A percentile compares a stretch with the other conserved stretches of the same genome.
phyloP scores from a whole-genome alignment of 1,140 invertebrate species.

The Stratiolaelaps scimitus region DNA sequence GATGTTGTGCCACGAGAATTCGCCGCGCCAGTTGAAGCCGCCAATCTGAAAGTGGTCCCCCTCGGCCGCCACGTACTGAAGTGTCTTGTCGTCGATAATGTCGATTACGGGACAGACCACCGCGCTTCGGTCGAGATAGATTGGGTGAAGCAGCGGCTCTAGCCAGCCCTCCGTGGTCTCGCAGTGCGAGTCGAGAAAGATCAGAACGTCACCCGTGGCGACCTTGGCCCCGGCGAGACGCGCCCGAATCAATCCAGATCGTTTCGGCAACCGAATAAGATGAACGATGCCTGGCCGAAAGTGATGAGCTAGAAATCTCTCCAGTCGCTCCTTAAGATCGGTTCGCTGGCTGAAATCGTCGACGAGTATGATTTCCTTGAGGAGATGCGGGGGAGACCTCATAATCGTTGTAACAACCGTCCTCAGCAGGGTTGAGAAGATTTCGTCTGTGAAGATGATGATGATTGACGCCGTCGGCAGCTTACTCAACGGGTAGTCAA shows the following conservation, averaged over 20 bases:
- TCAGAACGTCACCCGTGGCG: constrained; percentile 64
- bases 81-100: constrained; percentile 70
- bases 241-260: constrained; percentile 71
- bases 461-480: constrained; percentile 54
- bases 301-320: constrained; percentile 54
- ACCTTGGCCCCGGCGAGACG: constrained; percentile 61
- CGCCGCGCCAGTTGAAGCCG: constrained; percentile 76
- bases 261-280: constrained; percentile 57
- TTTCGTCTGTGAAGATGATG: constrained; percentile 80
- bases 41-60: constrained; percentile 56
- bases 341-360: constrained; percentile 68
- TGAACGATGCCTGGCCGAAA: constrained; percentile 50
- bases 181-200: constrained; percentile 94
- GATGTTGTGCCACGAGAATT: constrained; percentile 78
- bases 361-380: constrained; percentile 73
- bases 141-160: constrained; percentile 67
- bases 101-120: constrained; percentile 86
- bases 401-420: constrained; percentile 78
- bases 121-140: constrained; percentile 59
- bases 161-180: constrained; percentile 53
- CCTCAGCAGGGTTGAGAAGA: constrained; percentile 64
- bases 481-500: constrained; percentile 45
- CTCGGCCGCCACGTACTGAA: constrained; percentile 61
- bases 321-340: constrained; percentile 51
- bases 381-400: constrained; percentile 52